phyloP scores from a whole-genome alignment of 1,140 invertebrate species.

The Brachionus angularis region DNA sequence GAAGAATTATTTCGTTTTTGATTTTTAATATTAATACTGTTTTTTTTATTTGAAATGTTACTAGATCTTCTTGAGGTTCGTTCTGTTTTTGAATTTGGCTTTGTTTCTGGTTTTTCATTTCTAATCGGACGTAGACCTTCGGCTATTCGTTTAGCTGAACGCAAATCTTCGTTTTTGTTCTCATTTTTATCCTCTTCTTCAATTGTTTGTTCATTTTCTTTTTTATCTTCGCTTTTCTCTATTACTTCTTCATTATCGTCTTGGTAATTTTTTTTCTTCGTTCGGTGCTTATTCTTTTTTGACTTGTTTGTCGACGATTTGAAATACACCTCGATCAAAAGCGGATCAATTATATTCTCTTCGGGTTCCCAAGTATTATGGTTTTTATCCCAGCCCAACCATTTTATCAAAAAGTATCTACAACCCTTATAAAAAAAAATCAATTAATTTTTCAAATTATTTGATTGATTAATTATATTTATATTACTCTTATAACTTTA shows the following conservation, averaged over 20 bases:
- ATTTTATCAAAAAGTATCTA: constrained; percentile 29
- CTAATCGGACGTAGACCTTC: constrained; percentile 33
- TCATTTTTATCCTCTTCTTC: background rate
- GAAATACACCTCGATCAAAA: constrained; percentile 19
- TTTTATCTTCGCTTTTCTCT: background rate
- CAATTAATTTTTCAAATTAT: background rate
- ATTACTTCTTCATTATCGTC: background rate
- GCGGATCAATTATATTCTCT: constrained; percentile 27
- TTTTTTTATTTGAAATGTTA: no score
- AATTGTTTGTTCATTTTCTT: background rate
- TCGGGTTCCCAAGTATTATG: constrained; percentile 43
- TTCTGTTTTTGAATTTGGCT: background rate
- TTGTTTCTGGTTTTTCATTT: background rate
- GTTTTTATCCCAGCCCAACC: constrained; percentile 16
- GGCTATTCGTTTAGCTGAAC: background rate
- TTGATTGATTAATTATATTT: no score
- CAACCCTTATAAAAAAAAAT: background rate
- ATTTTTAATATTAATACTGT: no score
- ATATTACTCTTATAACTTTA: background rate
- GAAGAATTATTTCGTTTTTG: no score
- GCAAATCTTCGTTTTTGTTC: background rate
- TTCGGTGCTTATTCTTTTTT: no score
- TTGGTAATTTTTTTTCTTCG: background rate
- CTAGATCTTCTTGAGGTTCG: no score
- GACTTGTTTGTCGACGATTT: background rate